Base-by-base conservation (phyloP, 2,888 invertebrate genomes). In the Endotricha flammealis region DNA sequence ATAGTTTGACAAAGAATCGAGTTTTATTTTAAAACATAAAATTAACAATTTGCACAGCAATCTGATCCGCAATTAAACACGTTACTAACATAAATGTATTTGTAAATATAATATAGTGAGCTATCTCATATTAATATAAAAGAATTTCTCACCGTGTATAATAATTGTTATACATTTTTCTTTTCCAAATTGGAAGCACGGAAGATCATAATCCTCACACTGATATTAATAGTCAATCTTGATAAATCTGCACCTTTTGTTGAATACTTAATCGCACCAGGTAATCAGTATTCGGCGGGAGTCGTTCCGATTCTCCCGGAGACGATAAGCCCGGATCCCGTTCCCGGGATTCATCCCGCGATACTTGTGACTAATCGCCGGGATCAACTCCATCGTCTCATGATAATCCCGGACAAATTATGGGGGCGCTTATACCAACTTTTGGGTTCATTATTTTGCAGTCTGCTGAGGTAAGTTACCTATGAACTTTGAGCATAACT, bases 291-390 rank as follows among this genome's bases (percentile, higher is more conserved):
- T 85, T 85, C 83, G 57, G 57, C 46, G 59, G 56, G 67, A 66
- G 82, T 79, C 67, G 57, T 65, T 65, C 64, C 55, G 53, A 54
- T 29, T 12, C 35, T 11, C 13, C 20, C 17, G 22, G 20, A 51
- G 43, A 57, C 64, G 77, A 78, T 78, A 78, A 79, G 76, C 77
- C 57, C 43, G 45, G 41, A 37, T 44, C 31, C 44, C 46, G 38
- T 41, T 38, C 44, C 50, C 40, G 48, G 56, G 54, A 59, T 75
- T 72, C 65, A 35, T 35, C 33, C 20, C 69, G 77, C 75, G 79
- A 78, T 79, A 73, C 79, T 82, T 77, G 79, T 79, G 81, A 83
- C 85, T 85, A 85, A 85, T 85, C 85, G 82, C 67, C 55, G 62
- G 82, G 83, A 81, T 82, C 35, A 35, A 78, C 72, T 70, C 64